Evolutionary conservation across 2,113 vertebrate species (phyloP).

Genomic region (Upupa epops): DNA sequence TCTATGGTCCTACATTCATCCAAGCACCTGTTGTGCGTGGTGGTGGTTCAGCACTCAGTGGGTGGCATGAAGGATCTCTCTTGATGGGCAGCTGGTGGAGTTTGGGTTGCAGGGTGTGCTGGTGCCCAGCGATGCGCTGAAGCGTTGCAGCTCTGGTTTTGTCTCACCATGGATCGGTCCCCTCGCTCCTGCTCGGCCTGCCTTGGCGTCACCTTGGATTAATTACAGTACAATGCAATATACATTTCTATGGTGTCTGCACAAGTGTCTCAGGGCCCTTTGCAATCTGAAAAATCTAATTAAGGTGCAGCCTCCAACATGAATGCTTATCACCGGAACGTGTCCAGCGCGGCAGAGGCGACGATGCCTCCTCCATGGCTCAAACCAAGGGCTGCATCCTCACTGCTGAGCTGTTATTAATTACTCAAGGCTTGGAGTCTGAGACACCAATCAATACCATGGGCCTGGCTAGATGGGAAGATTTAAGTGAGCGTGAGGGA

Average conservation of each 20-base stretch:
- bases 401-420: constrained; percentile 61
- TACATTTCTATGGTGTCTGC: constrained; percentile 53
- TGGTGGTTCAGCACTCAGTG: rapidly evolving
- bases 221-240: constrained; percentile 64
- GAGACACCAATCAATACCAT: constrained; percentile 43
- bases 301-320: constrained; percentile 63
- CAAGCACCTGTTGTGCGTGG: not conserved
- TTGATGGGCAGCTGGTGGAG: not conserved
- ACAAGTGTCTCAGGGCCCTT: constrained; percentile 41
- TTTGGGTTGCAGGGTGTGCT: rapidly evolving
- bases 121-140: rapidly evolving
- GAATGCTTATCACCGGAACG: constrained; percentile 53
- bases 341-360: not conserved
- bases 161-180: not conserved
- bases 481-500: constrained; percentile 12
- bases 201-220: constrained; percentile 46
- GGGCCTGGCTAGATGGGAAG: constrained; percentile 15
- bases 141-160: not conserved
- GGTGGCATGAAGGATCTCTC: not conserved
- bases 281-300: constrained; percentile 59
- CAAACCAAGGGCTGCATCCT: constrained; percentile 21
- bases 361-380: constrained; percentile 9
- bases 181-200: not conserved
- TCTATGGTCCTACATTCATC: too few species aligned
- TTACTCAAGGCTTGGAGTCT: constrained; percentile 47